Base-by-base conservation (phyloP, 2,888 invertebrate genomes). In the Euplexia lucipara region DNA sequence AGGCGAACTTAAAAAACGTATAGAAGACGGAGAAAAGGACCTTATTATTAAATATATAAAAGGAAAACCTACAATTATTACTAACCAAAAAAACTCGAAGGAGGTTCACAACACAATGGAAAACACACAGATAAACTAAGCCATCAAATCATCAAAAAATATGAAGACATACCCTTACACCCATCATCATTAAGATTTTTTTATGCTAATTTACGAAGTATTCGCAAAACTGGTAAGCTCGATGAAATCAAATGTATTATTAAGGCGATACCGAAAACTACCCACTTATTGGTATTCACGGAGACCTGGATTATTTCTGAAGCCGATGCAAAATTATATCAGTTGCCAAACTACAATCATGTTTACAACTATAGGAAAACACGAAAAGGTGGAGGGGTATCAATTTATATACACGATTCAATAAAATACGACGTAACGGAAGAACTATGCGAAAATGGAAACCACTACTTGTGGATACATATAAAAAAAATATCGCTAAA, bases 241-340 rank as follows among this genome's bases (percentile, higher is more conserved):
- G 48, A 34, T 34, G 48, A 49, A 35, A 49, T 34, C 0, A 34
- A 49, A 4, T 49, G 34, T 20, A 35, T 49, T 7, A 14, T 49
- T 0, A 34, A 3, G 0, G 34, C 49, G 18, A 49, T 49, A 34
- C 49, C 18, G 4, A 49, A 20, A 14, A 49, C 34, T 20, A 49
- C 20, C 14, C 20, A 35, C 9, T 3, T 49, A 35, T 35, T 49
- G 20, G 9, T 49, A 35, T 49, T 49, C 49, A 49, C 49, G 9
- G 34, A 49, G 35, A 49, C 49, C n/a, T 49, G 35, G 49, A 49
- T 49, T 35, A 35, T 22, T 44, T 45, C 45, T 45, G 45, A 45
- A 26, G 45, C n/a, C 45, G 45, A 45, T 45, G 45, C 18, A 18
- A 48, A 48, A 48, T 18, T 34, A 34, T 48, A 48, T 18, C 18